Base-by-base conservation (phyloP, 1,140 invertebrate genomes). In the Anastrepha ludens region DNA sequence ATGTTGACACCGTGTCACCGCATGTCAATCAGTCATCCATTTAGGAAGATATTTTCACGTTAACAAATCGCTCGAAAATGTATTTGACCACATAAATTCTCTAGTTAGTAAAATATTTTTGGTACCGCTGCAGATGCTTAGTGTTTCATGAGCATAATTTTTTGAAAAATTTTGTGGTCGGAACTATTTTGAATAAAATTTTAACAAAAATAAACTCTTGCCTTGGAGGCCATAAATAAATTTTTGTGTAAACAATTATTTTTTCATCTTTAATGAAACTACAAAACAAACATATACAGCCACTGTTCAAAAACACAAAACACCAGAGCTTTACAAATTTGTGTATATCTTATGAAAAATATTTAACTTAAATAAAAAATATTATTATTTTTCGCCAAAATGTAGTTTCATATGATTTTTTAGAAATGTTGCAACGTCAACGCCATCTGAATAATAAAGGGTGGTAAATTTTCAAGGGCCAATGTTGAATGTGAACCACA, bases 1-100 rank as follows among this genome's bases (percentile, higher is more conserved):
- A 20, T 81, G 74, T 81, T 81, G 74, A 81, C 74, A 81, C 20
- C 47, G 74, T 81, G 74, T 81, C 74, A 81, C 44, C 74, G 47
- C 74, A 55, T 81, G 74, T 55, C 74, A 81, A 17, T 29, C 74
- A 50, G 47, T 81, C 74, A 81, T 81, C 55, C 47, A 55, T 81
- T 81, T 58, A 81, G 50, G 6, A 81, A 47, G 17, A 81, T 47
- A 81, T 81, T 55, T 55, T 50, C 9, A 41, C n/a, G 74, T 41
- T 81, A 81, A 81, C 47, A 81, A 81, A 81, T 81, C 5, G 47
- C 41, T 29, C 44, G 0, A 50, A 50, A 17, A 55, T 3, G n/a
- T 13, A 55, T 81, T 81, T 81, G 60, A 13, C 41, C 20, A 29
- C 17, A 29, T 20, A 15, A 81, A 29, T 11, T 11, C 60, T 81